Percentiles rank a stretch among this genome's conserved stretches.
These are phyloP conservation scores for Apaloderma vittatum DNA, from an alignment of 2,113 vertebrate genomes.

Conservation along the genomic window DNA sequence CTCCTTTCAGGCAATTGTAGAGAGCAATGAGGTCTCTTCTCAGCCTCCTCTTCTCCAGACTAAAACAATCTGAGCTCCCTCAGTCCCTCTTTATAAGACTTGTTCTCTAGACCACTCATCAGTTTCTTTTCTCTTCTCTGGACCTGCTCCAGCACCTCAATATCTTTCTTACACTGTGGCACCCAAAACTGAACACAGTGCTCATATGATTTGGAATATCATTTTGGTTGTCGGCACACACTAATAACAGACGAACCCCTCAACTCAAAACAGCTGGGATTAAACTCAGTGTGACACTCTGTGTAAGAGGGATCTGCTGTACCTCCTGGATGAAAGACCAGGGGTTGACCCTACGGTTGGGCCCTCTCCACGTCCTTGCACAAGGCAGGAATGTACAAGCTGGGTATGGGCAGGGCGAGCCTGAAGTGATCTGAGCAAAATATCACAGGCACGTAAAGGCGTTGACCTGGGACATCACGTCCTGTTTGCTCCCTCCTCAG, in stretches of 20 bases:
- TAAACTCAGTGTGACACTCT: not conserved
- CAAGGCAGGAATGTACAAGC: not conserved
- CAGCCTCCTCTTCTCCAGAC: no score
- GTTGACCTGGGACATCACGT: not conserved
- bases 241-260: not conserved
- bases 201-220: not conserved
- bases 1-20: no score
- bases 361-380: not conserved
- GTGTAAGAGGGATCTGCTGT: not conserved
- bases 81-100: no score
- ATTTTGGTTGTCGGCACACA: not conserved
- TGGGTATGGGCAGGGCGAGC: accelerated
- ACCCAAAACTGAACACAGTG: no score
- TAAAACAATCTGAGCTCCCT: no score
- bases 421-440: not conserved
- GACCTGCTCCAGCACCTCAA: no score
- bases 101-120: no score
- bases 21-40: no score
- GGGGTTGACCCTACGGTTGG: not conserved
- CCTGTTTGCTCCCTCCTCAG: not conserved
- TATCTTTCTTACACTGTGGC: no score
- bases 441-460: not conserved
- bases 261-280: not conserved
- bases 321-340: not conserved
- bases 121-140: no score